Base-by-base conservation (phyloP, 2,113 vertebrate species). In the Psittacula cyanocephala region DNA sequence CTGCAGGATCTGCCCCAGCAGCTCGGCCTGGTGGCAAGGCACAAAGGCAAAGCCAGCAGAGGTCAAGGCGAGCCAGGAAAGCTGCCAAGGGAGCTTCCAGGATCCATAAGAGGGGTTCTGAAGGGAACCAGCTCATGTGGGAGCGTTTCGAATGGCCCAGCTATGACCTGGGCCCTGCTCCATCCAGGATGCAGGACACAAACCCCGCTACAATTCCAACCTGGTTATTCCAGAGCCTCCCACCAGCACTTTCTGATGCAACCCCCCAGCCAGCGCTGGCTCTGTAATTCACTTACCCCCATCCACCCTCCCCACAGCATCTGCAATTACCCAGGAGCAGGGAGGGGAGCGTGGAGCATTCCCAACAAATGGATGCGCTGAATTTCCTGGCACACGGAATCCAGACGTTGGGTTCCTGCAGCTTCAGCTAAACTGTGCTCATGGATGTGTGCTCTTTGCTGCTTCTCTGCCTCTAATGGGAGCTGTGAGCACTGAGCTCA, bases 1-100 rank as follows among this genome's bases (percentile, higher is more conserved):
- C n/a, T 3, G 24, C 25, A 39, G 4, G 4, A 9, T 49, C 25
- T 6, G 23, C 6, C 2, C 22, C 33, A 0, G 39, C 9, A 47
- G 50, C 60, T 49, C 49, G 6, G 62, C 9, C 33, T n/a, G 75
- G 18, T 5, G 55, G 4, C 47, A 7, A 23, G 16, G 29, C 17
- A n/a, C 18, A 37, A 11, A 14, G 50, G 35, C n/a, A 67, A 43
- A 35, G 60, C 22, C 60, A 27, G 50, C 39, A 16, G 62, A 9
- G 69, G 27, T 4, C 39, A 6, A 6, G 20, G 77, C 6, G 60
- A 50, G 52, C 5, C 12, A 23, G 28, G 17, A 25, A n/a, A 46
- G 39, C 28, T n/a, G n/a, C 63, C 46, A 20, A 8, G 20, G 79
- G 5, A 47, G 63, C 63, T 59, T 31, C 20, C 9, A 25, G 19